A percentile compares a stretch with the other conserved stretches of the same genome.
These are phyloP conservation scores for Myotis findleyi DNA, from an alignment of 2,797 vertebrate genomes.

Conservation along the genomic window DNA sequence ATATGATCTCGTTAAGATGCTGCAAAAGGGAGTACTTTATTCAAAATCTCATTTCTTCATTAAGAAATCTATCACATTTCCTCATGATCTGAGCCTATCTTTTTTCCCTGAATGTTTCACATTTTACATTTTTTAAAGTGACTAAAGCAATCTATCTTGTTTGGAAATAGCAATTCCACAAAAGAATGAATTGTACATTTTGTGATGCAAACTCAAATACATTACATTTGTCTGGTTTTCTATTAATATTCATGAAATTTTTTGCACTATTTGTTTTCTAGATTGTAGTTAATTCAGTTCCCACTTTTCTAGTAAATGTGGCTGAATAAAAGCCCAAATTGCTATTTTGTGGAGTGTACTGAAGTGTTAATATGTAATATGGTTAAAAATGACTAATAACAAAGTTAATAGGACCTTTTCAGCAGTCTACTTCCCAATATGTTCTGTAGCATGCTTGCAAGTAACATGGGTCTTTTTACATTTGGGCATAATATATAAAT, in stretches of 20 bases:
- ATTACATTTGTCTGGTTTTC: conserved; percentile 75
- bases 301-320: conserved; percentile 73
- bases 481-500: conserved; percentile 29
- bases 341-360: conserved; percentile 69
- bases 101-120: conserved; percentile 58
- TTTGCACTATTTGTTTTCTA: conserved; percentile 76
- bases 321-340: conserved; percentile 69
- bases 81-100: not conserved
- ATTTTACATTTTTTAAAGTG: conserved; percentile 71
- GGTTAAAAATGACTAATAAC: conserved; percentile 76
- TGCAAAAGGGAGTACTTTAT: conserved; percentile 35
- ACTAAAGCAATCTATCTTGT: conserved; percentile 77
- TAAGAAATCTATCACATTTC: conserved; percentile 74
- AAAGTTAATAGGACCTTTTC: conserved; percentile 69
- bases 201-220: conserved; percentile 65
- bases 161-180: conserved; percentile 71
- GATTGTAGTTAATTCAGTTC: conserved; percentile 74
- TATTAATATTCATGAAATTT: conserved; percentile 81
- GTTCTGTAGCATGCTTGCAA: conserved; percentile 25
- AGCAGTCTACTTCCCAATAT: conserved; percentile 56
- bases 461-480: conserved; percentile 63
- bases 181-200: conserved; percentile 64
- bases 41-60: conserved; percentile 60
- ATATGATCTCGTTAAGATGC: conserved; percentile 70
- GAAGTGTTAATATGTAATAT: conserved; percentile 71